Percentiles rank a stretch among this genome's conserved stretches.
Conservation (phyloP, 2,888 invertebrate species). For the Clusia tigrina region DNA sequence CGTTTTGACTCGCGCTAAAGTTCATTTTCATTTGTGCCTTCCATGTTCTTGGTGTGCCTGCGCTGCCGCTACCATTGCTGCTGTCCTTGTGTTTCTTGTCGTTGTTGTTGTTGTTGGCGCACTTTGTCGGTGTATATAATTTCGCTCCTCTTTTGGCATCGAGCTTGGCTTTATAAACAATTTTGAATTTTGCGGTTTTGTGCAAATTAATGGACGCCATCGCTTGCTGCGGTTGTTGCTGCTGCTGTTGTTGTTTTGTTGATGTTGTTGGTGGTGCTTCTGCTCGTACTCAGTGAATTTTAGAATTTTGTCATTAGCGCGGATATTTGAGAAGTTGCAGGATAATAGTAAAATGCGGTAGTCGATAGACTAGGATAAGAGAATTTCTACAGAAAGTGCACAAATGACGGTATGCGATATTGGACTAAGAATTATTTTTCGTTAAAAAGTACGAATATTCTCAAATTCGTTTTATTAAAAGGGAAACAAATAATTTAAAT, state of each 20-base stretch:
- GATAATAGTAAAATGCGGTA: constrained; percentile 28
- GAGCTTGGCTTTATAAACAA: constrained; percentile 56
- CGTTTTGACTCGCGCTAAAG: constrained; percentile 52
- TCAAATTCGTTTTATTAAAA: no score
- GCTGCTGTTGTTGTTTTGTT: constrained; percentile 36
- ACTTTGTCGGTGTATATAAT: no score
- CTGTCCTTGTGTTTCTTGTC: no score
- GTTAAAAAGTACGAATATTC: no score
- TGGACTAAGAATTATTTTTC: neutral
- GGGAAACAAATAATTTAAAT: no score
- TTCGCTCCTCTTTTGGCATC: constrained; percentile 15
- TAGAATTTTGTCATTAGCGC: constrained; percentile 57
- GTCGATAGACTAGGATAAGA: constrained; percentile 5
- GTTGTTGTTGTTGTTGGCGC: no score
- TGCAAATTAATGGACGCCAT: constrained; percentile 58
- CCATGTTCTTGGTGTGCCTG: neutral
- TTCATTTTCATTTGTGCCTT: constrained; percentile 50
- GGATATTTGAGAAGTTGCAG: neutral
- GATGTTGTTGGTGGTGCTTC: constrained; percentile 29
- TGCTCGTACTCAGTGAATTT: constrained; percentile 48
- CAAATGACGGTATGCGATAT: neutral
- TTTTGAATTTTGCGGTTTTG: constrained; percentile 60
- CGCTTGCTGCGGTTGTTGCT: constrained; percentile 34
- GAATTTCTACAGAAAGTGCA: neutral
- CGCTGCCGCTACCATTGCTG: neutral